These are phyloP conservation scores for Drosophila mayaguana DNA, from an alignment of 2,888 invertebrate species.

Conservation along the genomic window DNA sequence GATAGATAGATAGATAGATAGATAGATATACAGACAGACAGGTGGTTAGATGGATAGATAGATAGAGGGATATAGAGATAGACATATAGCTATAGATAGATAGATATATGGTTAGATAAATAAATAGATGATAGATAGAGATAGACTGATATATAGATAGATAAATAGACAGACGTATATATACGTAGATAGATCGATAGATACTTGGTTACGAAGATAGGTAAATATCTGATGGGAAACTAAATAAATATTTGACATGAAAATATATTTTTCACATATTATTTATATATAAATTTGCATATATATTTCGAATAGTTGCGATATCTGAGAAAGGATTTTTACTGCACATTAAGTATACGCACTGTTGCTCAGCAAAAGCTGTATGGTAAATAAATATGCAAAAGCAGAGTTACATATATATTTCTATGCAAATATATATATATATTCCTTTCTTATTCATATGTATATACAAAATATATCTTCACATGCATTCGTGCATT, in stretches of 20 bases:
- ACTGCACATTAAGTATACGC: conserved; percentile 26
- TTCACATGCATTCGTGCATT: background rate
- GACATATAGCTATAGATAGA: background rate
- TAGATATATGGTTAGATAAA: background rate
- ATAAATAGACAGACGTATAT: background rate
- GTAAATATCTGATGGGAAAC: too few relatives aligned
- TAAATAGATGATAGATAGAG: background rate
- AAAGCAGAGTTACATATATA: background rate
- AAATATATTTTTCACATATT: too few relatives aligned
- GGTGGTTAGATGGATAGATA: background rate
- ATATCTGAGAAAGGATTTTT: background rate
- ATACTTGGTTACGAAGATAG: too few relatives aligned
- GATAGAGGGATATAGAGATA: background rate
- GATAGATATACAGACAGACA: background rate
- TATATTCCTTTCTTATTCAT: background rate
- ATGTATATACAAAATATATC: background rate
- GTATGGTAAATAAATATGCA: background rate
- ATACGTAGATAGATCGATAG: background rate
- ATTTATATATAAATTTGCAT: background rate
- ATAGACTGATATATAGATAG: too few relatives aligned
- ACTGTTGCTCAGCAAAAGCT: background rate
- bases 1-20: background rate
- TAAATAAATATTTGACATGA: too few relatives aligned
- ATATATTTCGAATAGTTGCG: background rate
- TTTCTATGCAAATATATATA: background rate